Conservation (phyloP, 2,888 invertebrate species). For the Nephrotoma appendiculata region DNA sequence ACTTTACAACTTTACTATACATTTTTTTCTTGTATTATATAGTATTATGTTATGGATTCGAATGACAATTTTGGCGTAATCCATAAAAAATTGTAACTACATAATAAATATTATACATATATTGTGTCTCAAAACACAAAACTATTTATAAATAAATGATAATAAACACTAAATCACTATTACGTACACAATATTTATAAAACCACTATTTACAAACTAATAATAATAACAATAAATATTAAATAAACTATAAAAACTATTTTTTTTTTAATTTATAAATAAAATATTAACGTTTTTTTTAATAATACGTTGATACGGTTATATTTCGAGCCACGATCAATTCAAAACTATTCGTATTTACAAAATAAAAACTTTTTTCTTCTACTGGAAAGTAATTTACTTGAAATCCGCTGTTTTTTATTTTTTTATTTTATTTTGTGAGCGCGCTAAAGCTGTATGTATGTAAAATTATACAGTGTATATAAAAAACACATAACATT, state of each 20-base stretch:
- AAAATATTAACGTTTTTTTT: not conserved
- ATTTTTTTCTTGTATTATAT: not conserved
- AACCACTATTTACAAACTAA: not conserved
- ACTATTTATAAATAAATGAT: not conserved
- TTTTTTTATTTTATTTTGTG: not conserved
- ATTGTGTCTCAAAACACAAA: not conserved
- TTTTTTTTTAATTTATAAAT: not conserved
- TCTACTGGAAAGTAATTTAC: conserved; percentile 2
- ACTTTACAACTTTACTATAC: not conserved
- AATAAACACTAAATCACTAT: not conserved
- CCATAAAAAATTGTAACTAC: not conserved
- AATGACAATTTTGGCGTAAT: not conserved
- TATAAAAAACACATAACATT: not conserved
- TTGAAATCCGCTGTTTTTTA: conserved; percentile 2
- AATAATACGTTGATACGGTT: not conserved
- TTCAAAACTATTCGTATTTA: not conserved
- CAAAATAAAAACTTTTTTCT: not conserved
- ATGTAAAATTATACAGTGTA: not conserved
- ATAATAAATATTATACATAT: not conserved
- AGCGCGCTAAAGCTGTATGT: not conserved
- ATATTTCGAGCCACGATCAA: conserved; percentile 1
- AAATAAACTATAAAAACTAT: not conserved
- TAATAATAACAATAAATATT: not conserved
- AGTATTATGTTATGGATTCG: not conserved
- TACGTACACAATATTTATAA: not conserved